Evolutionary conservation across 2,888 invertebrate species (phyloP), one percentile per base, ranked within the genome.

Genomic region (Noctuana brunneofusca): DNA sequence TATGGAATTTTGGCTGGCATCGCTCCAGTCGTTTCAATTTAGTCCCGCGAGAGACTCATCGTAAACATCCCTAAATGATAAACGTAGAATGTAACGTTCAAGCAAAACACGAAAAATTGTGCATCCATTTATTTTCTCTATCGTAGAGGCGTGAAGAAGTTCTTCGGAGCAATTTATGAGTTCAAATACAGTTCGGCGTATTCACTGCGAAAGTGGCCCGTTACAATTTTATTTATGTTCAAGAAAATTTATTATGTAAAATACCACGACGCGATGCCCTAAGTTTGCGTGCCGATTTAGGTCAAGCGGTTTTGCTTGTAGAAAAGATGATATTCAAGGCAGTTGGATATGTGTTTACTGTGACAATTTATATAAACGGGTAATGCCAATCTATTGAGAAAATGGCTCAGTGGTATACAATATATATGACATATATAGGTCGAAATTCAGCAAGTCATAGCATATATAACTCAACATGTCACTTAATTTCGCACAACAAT

Each of bases 31-130:
- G 81, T 89, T 91, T 90, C 89, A 90, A 90, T 90, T 89, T 86
- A 80, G 86, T 81, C 83, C 83, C 81, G 82, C 80, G 83, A 83
- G 80, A 79, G 76, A 78, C 71, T 78, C 76, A 80, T 81, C 83
- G 89, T 88, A 88, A 90, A 90, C 88, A 89, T 84, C 85, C 85
- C 85, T 86, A 87, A 89, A 89, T 89, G 88, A 88, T 89, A 86
- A 89, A 89, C 87, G 85, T 84, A 86, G 86, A 87, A 87, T 88
- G 89, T 89, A 88, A 87, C 84, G 85, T 87, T 81, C 76, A 81
- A 78, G 71, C 74, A 81, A 80, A 83, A 84, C 78, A 80, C 77
- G 84, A 87, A 87, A 86, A 86, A 86, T 85, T 84, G 84, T 84
- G 79, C 83, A 83, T 76, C 78, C 79, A 83, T 87, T 83, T 85